phyloP scores from a whole-genome alignment of 2,113 vertebrate genomes.

The Sceloporus undulatus region DNA sequence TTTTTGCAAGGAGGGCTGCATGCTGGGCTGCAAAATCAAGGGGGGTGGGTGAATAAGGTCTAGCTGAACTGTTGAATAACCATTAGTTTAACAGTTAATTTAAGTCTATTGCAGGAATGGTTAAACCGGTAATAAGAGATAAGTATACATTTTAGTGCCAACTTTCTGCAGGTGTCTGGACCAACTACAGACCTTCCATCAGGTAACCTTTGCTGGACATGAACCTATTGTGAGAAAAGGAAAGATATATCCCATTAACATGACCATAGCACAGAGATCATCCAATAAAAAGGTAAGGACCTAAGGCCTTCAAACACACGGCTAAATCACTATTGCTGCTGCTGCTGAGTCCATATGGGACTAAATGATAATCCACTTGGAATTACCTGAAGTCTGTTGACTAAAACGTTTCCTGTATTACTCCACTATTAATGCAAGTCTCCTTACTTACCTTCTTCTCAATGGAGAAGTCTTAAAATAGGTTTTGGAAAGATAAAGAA shows the following conservation, averaged over 20 bases:
- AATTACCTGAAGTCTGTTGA: neutral
- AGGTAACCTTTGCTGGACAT: constrained; percentile 87
- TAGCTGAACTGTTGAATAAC: neutral
- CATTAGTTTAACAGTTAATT: neutral
- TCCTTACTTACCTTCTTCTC: too few species aligned
- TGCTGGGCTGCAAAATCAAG: too few species aligned
- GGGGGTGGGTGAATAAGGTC: too few species aligned
- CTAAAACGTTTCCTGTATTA: neutral
- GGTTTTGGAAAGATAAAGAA: too few species aligned
- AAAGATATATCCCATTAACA: constrained; percentile 86
- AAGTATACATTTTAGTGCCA: accelerated
- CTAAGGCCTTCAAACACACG: neutral
- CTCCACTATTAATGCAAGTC: neutral
- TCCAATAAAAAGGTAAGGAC: constrained; percentile 93
- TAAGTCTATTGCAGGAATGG: neutral
- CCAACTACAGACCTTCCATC: constrained; percentile 88
- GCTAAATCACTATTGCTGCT: neutral
- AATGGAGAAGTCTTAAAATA: too few species aligned
- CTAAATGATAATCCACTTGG: neutral
- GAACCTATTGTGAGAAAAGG: constrained; percentile 89
- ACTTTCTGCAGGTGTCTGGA: constrained; percentile 83
- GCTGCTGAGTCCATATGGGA: neutral
- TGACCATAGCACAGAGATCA: constrained; percentile 88
- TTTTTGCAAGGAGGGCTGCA: too few species aligned
- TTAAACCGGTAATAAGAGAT: constrained; percentile 1